Evolutionary conservation across 2,113 vertebrate species (phyloP), one percentile per base, ranked within the genome.

Genomic region (Hemichromis elongatus): DNA sequence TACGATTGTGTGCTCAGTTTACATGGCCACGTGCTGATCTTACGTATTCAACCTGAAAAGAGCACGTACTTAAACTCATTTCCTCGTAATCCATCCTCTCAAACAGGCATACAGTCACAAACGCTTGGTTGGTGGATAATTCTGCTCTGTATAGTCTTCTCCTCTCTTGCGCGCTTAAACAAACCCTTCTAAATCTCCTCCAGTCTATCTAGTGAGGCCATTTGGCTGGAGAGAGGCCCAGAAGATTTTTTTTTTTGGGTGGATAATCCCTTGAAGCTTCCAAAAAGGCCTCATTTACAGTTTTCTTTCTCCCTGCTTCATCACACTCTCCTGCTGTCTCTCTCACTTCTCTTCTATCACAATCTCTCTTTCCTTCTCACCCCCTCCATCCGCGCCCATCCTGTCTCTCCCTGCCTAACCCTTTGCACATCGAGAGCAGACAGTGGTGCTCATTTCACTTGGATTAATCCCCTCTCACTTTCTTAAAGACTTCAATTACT

Each of bases 401-500:
- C 88, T 75, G 78, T 85, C 86, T 91, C 83, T 45, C 81, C 66
- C 79, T 68, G 79, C 77, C 88, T 89, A 79, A 89, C 90, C 91
- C 88, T 77, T 81, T 81, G 89, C 11, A 47, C 88, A 83, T 84
- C 73, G 56, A 63, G 91, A 91, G 89, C 90, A 95, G 94, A 95
- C 94, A 92, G 90, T 92, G 88, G 90, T 80, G 77, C 90, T 94
- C 90, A 89, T 95, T 94, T 88, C 85, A 63, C 88, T 93, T 50
- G 89, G 89, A 92, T 93, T 95, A 96, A 95, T 95, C 94, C 92
- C 92, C 93, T 92, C 94, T 94, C 93, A 94, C 93, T 95, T 95
- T 89, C 94, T 94, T 95, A 95, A 95, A 95, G 92, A 95, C 95
- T 95, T 95, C 95, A 94, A 95, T 95, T 95, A 95, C 95, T 85